These are phyloP conservation scores for Bradypus variegatus DNA, from an alignment of 2,797 vertebrate species.

Conservation along the genomic window DNA sequence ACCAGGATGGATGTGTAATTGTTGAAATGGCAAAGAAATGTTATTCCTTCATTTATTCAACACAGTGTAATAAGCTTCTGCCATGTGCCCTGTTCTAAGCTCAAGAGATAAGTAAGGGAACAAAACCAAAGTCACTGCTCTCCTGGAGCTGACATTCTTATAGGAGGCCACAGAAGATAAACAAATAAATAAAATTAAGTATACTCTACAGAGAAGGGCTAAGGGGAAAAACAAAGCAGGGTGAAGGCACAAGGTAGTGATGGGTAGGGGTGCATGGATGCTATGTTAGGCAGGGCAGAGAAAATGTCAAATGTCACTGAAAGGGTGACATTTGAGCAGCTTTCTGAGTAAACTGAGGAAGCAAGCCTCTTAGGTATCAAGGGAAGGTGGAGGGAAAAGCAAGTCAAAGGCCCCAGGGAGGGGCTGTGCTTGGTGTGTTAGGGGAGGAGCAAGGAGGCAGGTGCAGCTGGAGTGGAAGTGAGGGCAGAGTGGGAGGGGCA, in stretches of 20 bases:
- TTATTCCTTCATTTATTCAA: not conserved
- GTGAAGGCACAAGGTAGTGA: not conserved
- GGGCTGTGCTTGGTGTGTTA: not conserved
- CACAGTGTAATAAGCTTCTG: not conserved
- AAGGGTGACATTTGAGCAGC: not conserved
- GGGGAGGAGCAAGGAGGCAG: not conserved
- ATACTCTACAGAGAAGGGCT: not conserved
- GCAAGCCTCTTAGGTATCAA: not conserved
- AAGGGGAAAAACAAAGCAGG: not conserved
- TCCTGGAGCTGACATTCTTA: not conserved
- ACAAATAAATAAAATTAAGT: not conserved
- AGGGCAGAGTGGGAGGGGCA: not conserved
- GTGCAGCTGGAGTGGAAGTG: not conserved
- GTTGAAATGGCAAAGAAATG: not conserved
- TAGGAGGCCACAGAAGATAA: not conserved
- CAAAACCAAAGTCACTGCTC: not conserved
- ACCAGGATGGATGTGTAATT: not conserved
- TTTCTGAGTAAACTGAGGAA: not conserved
- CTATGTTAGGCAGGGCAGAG: not conserved
- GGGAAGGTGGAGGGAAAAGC: not conserved
- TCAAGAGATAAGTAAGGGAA: not conserved
- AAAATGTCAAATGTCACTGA: not conserved
- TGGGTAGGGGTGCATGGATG: not conserved
- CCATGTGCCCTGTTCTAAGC: not conserved
- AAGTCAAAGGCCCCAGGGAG: not conserved